Evolutionary conservation across 2,888 invertebrate species (phyloP).

Genomic region (Hirtodrosophila alboralis): DNA sequence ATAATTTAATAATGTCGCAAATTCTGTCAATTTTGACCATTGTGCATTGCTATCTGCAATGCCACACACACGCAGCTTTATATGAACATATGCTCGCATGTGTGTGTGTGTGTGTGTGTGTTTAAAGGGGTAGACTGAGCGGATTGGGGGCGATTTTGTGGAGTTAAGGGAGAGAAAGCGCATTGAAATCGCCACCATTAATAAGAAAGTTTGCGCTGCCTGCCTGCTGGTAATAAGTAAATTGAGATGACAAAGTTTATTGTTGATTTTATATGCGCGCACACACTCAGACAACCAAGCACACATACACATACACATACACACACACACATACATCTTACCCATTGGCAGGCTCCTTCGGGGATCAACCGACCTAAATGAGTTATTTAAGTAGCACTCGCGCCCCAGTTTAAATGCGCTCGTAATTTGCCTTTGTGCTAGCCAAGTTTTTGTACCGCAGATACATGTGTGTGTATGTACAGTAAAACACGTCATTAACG

Average conservation of each 20-base stretch:
- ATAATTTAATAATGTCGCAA: too few species aligned
- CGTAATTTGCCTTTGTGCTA: constrained; percentile 80
- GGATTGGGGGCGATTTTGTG: not conserved
- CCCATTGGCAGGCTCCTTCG: constrained; percentile 39
- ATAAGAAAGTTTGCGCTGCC: constrained; percentile 68
- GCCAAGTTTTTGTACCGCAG: constrained; percentile 62
- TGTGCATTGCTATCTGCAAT: constrained; percentile 42
- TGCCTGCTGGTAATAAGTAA: constrained; percentile 76
- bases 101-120: constrained; percentile 8
- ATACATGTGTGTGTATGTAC: constrained; percentile 28
- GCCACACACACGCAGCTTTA: constrained; percentile 21
- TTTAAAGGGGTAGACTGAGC: not conserved
- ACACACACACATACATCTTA: constrained; percentile 3
- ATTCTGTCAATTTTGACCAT: too few species aligned
- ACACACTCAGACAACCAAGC: constrained; percentile 19
- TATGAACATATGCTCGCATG: constrained; percentile 19
- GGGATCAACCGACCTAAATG: constrained; percentile 71
- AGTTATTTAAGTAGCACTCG: constrained; percentile 80
- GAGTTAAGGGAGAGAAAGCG: constrained; percentile 20
- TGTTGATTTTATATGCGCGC: constrained; percentile 68
- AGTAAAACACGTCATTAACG: constrained; percentile 6
- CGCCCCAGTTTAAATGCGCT: constrained; percentile 79
- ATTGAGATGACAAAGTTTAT: constrained; percentile 80
- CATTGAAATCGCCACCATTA: constrained; percentile 78
- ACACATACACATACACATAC: constrained; percentile 6